Conservation (phyloP, 2,113 vertebrate species). For the Dipodomys merriami region DNA sequence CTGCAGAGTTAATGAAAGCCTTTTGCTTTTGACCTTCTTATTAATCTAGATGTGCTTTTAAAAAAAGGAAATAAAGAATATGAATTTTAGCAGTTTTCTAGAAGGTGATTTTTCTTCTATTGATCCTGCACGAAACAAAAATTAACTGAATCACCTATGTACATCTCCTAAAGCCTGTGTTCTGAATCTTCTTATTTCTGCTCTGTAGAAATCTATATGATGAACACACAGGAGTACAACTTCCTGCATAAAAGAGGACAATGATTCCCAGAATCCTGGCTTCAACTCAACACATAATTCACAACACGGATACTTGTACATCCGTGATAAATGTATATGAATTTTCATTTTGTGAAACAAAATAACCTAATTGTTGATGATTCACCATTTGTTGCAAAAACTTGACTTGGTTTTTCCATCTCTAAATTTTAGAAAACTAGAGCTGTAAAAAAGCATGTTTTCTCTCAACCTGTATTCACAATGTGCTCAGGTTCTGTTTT, state of each 20-base stretch:
- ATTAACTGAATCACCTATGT: background rate
- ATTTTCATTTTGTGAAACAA: conserved; percentile 79
- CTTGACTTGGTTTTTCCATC: conserved; percentile 73
- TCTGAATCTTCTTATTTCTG: conserved; percentile 5
- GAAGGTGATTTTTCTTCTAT: background rate
- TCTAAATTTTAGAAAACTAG: conserved; percentile 73
- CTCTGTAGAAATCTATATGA: conserved; percentile 12
- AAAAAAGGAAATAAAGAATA: background rate
- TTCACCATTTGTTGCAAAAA: conserved; percentile 70
- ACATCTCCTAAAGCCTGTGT: background rate
- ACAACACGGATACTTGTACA: conserved; percentile 39
- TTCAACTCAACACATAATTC: conserved; percentile 75
- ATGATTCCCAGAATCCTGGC: background rate
- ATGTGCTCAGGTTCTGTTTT: background rate
- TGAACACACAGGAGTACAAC: background rate
- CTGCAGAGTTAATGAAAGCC: conserved; percentile 11
- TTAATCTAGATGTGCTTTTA: background rate
- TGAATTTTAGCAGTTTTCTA: conserved; percentile 24
- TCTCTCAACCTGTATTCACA: background rate
- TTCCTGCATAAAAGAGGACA: background rate
- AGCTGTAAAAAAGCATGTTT: conserved; percentile 32
- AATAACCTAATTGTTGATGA: conserved; percentile 53
- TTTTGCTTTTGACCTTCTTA: conserved; percentile 56
- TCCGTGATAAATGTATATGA: conserved; percentile 5
- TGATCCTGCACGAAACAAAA: background rate